Conservation (phyloP, 1,140 invertebrate species). For the Dendrolimus kikuchii region DNA sequence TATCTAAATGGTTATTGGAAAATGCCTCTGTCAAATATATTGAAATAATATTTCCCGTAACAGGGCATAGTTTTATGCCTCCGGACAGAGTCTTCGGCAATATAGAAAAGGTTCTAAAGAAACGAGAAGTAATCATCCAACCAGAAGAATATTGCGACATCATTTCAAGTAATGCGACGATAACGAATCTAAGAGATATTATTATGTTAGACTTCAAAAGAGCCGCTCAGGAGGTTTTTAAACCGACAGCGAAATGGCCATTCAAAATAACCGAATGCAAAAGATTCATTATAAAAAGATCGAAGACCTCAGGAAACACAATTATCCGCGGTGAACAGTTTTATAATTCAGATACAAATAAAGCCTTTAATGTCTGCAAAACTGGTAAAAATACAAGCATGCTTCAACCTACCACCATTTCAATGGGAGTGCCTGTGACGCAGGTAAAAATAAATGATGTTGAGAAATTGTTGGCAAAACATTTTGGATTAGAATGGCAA, state of each 20-base stretch:
- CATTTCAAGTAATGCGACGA: constrained; percentile 1
- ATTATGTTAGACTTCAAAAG: constrained; percentile 1
- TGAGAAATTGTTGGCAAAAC: constrained; percentile 15
- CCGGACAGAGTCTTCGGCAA: constrained; percentile 8
- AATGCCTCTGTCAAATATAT: constrained; percentile 2
- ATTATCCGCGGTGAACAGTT: constrained; percentile 13
- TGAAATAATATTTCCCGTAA: constrained; percentile 7
- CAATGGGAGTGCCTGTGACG: constrained; percentile 11
- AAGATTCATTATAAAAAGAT: too few relatives aligned
- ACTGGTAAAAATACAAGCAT: constrained; percentile 13
- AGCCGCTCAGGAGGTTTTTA: constrained; percentile 2
- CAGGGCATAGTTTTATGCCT: constrained; percentile 7
- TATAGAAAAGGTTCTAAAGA: constrained; percentile 4
- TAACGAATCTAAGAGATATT: constrained; percentile 1
- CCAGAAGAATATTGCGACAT: constrained; percentile 7
- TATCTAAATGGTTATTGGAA: constrained; percentile 2
- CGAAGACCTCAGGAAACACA: constrained; percentile 11
- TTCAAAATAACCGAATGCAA: too few relatives aligned
- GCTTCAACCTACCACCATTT: constrained; percentile 9
- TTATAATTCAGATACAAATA: constrained; percentile 16
- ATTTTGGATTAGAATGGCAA: constrained; percentile 14
- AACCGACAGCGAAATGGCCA: constrained; percentile 3
- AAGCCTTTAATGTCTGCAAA: constrained; percentile 15
- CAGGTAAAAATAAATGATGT: constrained; percentile 16
- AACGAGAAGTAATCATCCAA: constrained; percentile 8